Base-by-base conservation (phyloP, 2,888 invertebrate species). In the Melinopterus prodromus region DNA sequence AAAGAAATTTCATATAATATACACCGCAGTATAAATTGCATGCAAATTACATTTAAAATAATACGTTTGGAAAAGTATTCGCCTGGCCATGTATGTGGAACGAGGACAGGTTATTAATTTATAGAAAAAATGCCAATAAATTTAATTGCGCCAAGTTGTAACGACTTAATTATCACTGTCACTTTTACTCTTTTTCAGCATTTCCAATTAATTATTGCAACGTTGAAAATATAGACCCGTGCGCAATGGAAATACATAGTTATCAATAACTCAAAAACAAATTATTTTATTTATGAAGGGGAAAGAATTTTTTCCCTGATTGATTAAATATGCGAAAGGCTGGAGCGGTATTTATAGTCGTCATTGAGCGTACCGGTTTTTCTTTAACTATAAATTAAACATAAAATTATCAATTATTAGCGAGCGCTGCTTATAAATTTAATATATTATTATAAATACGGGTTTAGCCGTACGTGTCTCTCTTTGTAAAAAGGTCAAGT, bases 1-100 rank as follows among this genome's bases (percentile, higher is more conserved):
- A 12, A 53, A 53, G 53, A 53, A 53, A 53, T 53, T 53, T 53
- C 53, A 53, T 53, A 12, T 12, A 53, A 53, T 53, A 7, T 53
- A 53, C 53, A 7, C 7, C 53, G 12, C 7, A 53, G 1, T 53
- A 53, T 53, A 53, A 53, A 53, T 53, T 9, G 53, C 53, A 53
- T 53, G 53, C 53, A 53, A 53, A 53, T 53, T 53, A 53, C 53
- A 53, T 53, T 53, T 53, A 53, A 53, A 53, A 53, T 53, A 53
- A 53, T 53, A 53, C 53, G 53, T 53, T n/a, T 53, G 7, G 53
- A 53, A 53, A 53, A 53, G 53, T 53, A 53, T 53, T 53, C 53
- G 53, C 53, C 5, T 26, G 53, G 53, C 1, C 53, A 53, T 53
- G 53, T 53, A 53, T 53, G 53, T 53, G 53, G 53, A 53, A 53